Evolutionary conservation across 1,140 invertebrate genomes (phyloP).

Genomic region (Brachionus calyciflorus): DNA sequence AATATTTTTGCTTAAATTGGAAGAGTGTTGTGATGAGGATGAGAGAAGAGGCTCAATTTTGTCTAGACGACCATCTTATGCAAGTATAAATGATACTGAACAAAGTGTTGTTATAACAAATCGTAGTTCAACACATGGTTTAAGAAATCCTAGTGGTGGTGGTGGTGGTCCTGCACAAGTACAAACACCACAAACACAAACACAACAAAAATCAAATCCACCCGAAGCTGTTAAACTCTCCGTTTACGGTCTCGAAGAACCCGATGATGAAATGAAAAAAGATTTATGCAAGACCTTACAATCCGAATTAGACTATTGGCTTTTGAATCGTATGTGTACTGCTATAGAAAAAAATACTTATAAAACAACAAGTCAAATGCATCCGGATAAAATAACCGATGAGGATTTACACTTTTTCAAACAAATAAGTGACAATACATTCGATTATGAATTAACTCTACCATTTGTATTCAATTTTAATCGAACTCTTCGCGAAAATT

Average conservation of each 20-base stretch:
- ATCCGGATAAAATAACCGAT: slow-evolving; percentile 40
- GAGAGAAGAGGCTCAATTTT: background rate
- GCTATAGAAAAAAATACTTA: slow-evolving; percentile 41
- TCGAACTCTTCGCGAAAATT: slow-evolving; percentile 36
- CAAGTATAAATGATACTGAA: slow-evolving; percentile 14
- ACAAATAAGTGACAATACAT: slow-evolving; percentile 3
- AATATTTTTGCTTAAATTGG: slow-evolving; percentile 27
- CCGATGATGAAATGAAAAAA: slow-evolving; percentile 42
- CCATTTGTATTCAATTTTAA: slow-evolving; percentile 46
- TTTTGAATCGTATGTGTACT: slow-evolving; percentile 15
- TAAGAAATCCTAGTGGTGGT: background rate
- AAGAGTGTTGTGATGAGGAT: slow-evolving; percentile 1
- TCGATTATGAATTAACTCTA: slow-evolving; percentile 18
- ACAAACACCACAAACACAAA: background rate
- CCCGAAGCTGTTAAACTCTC: background rate
- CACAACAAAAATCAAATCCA: background rate
- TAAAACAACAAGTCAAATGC: slow-evolving; percentile 27
- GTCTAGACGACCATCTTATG: background rate
- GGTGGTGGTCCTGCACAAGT: background rate
- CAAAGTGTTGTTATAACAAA: background rate
- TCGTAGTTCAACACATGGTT: background rate
- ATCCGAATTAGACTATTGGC: slow-evolving; percentile 41
- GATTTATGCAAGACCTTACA: slow-evolving; percentile 39
- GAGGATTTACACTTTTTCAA: slow-evolving; percentile 40
- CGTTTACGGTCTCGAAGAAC: slow-evolving; percentile 25